Conservation (phyloP, 2,888 invertebrate species). For the Glyphotaelius pellucidus region DNA sequence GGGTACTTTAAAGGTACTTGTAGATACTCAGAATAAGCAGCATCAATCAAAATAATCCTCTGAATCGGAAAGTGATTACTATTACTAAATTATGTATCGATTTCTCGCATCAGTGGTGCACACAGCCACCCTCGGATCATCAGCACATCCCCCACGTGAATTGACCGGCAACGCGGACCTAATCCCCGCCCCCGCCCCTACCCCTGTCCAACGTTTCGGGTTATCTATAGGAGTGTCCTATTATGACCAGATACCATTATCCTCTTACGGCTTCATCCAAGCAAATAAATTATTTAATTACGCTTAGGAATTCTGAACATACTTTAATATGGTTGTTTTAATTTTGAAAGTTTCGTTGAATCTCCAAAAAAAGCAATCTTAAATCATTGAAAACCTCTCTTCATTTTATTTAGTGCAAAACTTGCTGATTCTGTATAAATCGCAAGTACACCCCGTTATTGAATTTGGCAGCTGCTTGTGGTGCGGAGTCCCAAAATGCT, state of each 20-base stretch:
- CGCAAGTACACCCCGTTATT: too few species aligned
- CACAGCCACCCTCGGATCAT: not conserved
- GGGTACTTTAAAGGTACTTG: not conserved
- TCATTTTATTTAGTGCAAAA: not conserved
- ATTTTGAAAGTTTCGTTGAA: not conserved
- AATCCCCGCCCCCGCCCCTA: too few species aligned
- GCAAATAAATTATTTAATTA: not conserved
- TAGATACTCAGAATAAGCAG: not conserved
- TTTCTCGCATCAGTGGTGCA: conserved; percentile 40
- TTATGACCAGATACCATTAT: not conserved
- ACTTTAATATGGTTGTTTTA: not conserved
- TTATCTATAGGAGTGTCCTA: not conserved
- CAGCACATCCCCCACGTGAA: not conserved
- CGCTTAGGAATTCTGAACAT: not conserved
- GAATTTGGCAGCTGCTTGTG: too few species aligned
- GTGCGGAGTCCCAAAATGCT: too few species aligned
- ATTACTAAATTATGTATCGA: conserved; percentile 32
- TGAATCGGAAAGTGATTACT: not conserved
- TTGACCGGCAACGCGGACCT: not conserved
- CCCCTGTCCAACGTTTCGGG: not conserved
- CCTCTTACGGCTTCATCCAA: not conserved
- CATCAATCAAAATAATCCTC: conserved; percentile 9
- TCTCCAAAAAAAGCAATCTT: not conserved
- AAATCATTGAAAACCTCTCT: not conserved
- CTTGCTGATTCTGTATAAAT: too few species aligned